Evolutionary conservation across 2,113 vertebrate genomes (phyloP).

Genomic region (Thymallus thymallus): DNA sequence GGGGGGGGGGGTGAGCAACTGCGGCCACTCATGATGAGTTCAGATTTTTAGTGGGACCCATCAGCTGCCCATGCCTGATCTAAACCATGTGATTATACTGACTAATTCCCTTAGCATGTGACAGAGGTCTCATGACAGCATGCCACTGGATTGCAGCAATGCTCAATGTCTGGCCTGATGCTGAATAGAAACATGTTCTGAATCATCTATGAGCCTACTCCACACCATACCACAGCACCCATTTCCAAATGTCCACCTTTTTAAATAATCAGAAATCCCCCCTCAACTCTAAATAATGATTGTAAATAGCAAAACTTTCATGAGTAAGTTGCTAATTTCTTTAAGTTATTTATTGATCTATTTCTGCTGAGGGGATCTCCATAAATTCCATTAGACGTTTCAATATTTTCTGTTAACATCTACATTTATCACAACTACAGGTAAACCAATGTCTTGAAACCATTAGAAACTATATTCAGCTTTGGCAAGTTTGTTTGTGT

Average conservation of each 20-base stretch:
- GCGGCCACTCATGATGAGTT: too few species aligned
- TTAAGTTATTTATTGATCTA: not conserved
- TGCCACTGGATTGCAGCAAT: not conserved
- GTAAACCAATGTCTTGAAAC: not conserved
- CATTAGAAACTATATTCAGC: conserved; percentile 11
- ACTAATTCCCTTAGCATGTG: not conserved
- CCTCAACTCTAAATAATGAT: not conserved
- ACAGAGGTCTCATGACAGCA: not conserved
- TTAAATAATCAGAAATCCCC: not conserved
- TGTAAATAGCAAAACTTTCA: not conserved
- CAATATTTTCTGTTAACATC: not conserved
- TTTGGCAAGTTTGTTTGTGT: conserved; percentile 42
- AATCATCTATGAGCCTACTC: too few species aligned
- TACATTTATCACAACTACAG: not conserved
- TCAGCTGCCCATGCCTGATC: too few species aligned
- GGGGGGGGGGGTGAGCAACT: too few species aligned
- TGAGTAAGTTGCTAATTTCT: conserved; percentile 1
- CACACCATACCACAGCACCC: too few species aligned
- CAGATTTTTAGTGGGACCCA: too few species aligned
- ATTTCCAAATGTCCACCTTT: too few species aligned
- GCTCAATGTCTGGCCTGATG: not conserved
- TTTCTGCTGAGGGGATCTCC: not conserved
- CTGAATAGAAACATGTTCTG: too few species aligned
- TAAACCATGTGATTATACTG: too few species aligned
- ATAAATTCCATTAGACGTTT: not conserved